Conservation (phyloP, 2,888 invertebrate species). For the Pyrgus malvae region DNA sequence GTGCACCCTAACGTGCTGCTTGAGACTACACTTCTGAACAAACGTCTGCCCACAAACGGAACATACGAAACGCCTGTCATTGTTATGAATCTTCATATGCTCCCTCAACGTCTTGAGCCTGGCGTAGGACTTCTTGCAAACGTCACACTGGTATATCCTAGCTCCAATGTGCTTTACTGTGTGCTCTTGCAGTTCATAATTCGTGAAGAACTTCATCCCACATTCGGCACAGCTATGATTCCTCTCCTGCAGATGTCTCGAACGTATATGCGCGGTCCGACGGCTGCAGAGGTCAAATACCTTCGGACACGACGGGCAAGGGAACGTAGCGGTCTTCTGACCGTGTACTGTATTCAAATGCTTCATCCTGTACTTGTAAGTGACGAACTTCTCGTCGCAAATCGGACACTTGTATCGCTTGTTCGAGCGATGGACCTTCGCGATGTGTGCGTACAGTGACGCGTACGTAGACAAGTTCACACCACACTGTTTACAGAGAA, state of each 20-base stretch:
- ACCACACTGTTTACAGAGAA: constrained; percentile 66
- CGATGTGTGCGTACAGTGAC: constrained; percentile 60
- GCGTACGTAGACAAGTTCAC: constrained; percentile 61
- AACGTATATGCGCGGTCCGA: constrained; percentile 66
- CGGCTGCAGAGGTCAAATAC: constrained; percentile 71
- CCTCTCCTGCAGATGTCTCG: constrained; percentile 69
- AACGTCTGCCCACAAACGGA: constrained; percentile 68
- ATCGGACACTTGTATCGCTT: constrained; percentile 74
- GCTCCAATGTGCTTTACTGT: constrained; percentile 78
- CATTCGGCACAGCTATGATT: constrained; percentile 77
- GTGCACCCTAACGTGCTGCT: constrained; percentile 70
- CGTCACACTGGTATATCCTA: constrained; percentile 78
- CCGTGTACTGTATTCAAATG: constrained; percentile 66
- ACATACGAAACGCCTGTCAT: constrained; percentile 67
- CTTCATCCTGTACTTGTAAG: constrained; percentile 67
- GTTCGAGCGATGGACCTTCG: constrained; percentile 63
- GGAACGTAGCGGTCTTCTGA: constrained; percentile 65
- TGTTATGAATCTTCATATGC: constrained; percentile 73
- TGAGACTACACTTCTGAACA: constrained; percentile 71
- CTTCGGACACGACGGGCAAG: constrained; percentile 67
- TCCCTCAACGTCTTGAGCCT: constrained; percentile 70
- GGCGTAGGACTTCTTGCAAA: constrained; percentile 76
- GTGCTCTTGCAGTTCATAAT: constrained; percentile 79
- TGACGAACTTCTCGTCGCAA: constrained; percentile 70
- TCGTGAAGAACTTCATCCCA: constrained; percentile 78